Base-by-base conservation (phyloP, 2,888 invertebrate genomes). In the Atherix ibis region DNA sequence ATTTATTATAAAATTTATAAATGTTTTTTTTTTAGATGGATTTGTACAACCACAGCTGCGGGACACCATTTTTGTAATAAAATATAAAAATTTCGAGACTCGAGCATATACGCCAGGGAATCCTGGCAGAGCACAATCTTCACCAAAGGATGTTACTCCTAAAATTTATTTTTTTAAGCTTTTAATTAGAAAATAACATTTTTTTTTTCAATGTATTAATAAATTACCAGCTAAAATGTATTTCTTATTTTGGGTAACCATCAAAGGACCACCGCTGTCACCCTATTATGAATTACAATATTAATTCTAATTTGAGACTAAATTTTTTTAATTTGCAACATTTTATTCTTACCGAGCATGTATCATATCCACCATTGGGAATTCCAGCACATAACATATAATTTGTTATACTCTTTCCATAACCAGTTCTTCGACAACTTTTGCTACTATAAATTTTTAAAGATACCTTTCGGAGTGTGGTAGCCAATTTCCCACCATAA, bases 41-140 rank as follows among this genome's bases (percentile, higher is more conserved):
- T 10, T 24, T 24, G 9, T 10, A 24, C 13, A 8, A 13, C 4
- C 26, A 13, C n/a, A 27, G 5, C 5, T 27, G 13, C 13, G 5
- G n/a, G 5, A 5, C 5, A 27, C 5, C n/a, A 27, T 5, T 12
- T 29, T 29, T 8, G 12, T 29, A 10, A 5, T 10, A 27, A 9
- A 9, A 5, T 10, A 27, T 5, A 9, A 5, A 27, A 9, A 82
- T 38, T 79, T 65, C 53, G 79, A 80, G 25, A 79, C 78, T 35
- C 80, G 58, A 0, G 73, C 66, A 53, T 81, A 82, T 5, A 82
- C 80, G 3, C 82, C 82, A 0, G 80, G 81, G 45, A 67, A 70
- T 46, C 74, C 70, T 1, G 73, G 68, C 46, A 37, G 34, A 2
- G 39, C 39, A 13, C 24, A 30, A 2, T 26, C 30, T 24, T 33